Conservation (phyloP, 2,888 invertebrate species). For the Allophyes oxyacanthae region DNA sequence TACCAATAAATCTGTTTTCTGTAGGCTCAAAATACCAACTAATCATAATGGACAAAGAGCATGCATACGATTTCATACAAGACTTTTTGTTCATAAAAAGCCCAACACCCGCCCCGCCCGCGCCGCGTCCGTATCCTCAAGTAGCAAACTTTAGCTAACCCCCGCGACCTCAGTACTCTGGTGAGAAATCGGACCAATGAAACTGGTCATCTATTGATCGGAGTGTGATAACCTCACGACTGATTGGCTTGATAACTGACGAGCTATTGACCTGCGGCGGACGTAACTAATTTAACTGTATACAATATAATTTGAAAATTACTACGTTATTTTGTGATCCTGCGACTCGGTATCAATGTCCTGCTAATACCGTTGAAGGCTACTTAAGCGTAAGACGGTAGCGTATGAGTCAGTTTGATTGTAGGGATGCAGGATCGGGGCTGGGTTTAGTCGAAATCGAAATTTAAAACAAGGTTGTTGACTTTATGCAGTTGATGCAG, state of each 20-base stretch:
- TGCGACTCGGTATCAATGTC: constrained; percentile 38
- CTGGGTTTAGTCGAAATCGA: too few species aligned
- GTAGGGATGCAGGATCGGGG: too few species aligned
- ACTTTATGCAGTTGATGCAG: too few species aligned
- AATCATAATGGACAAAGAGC: too few species aligned
- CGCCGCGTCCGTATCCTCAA: not conserved
- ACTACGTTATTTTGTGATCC: constrained; percentile 17
- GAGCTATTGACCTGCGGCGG: constrained; percentile 48
- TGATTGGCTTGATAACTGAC: constrained; percentile 26
- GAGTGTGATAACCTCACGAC: constrained; percentile 29
- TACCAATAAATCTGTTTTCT: constrained; percentile 29
- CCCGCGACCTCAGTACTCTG: not conserved
- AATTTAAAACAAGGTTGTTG: too few species aligned
- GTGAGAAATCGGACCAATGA: constrained; percentile 7
- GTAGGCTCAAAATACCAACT: too few species aligned
- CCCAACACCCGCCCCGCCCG: not conserved
- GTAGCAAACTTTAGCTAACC: constrained; percentile 4
- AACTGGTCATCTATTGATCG: constrained; percentile 20
- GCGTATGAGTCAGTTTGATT: too few species aligned
- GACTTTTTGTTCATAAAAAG: not conserved
- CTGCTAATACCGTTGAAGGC: constrained; percentile 27
- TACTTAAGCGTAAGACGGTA: constrained; percentile 1
- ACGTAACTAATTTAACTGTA: constrained; percentile 39
- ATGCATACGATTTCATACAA: not conserved
- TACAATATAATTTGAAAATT: constrained; percentile 42